These are phyloP conservation scores for Anguilla rostrata DNA, from an alignment of 2,113 vertebrate species.

Conservation along the genomic window DNA sequence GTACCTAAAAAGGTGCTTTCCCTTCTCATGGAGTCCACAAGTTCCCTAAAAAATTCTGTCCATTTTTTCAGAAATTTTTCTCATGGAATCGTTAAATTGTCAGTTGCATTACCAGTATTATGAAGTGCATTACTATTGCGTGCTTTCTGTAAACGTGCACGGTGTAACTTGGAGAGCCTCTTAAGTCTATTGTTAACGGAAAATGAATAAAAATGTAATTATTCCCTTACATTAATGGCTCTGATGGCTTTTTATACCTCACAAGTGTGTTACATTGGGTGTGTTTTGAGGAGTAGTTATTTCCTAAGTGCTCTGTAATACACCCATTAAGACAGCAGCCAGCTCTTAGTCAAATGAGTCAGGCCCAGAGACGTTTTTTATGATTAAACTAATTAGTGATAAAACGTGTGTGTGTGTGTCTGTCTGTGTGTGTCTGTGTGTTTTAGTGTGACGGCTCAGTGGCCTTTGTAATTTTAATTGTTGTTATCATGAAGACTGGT, in stretches of 20 bases:
- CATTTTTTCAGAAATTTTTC: slow-evolving; percentile 43
- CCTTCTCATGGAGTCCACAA: slow-evolving; percentile 38
- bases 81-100: slow-evolving; percentile 20
- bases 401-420: slow-evolving; percentile 57
- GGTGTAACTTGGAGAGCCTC: slow-evolving; percentile 37
- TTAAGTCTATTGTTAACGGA: slow-evolving; percentile 43
- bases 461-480: slow-evolving; percentile 84
- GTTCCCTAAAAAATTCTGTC: slow-evolving; percentile 30
- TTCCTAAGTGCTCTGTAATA: slow-evolving; percentile 18
- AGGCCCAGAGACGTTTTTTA: slow-evolving; percentile 61
- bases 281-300: slow-evolving; percentile 15
- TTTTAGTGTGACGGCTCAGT: slow-evolving; percentile 38
- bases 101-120: slow-evolving; percentile 33
- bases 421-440: too few species aligned
- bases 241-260: slow-evolving; percentile 43
- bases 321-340: slow-evolving; percentile 42
- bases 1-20: slow-evolving; percentile 36
- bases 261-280: slow-evolving; percentile 48
- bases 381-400: slow-evolving; percentile 74
- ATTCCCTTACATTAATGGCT: slow-evolving; percentile 48
- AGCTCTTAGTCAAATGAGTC: slow-evolving; percentile 48
- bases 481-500: slow-evolving; percentile 81
- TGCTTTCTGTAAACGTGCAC: slow-evolving; percentile 50
- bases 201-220: slow-evolving; percentile 32
- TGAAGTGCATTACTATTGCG: slow-evolving; percentile 26